Conservation (phyloP, 2,113 vertebrate genomes). For the Tragelaphus scriptus region DNA sequence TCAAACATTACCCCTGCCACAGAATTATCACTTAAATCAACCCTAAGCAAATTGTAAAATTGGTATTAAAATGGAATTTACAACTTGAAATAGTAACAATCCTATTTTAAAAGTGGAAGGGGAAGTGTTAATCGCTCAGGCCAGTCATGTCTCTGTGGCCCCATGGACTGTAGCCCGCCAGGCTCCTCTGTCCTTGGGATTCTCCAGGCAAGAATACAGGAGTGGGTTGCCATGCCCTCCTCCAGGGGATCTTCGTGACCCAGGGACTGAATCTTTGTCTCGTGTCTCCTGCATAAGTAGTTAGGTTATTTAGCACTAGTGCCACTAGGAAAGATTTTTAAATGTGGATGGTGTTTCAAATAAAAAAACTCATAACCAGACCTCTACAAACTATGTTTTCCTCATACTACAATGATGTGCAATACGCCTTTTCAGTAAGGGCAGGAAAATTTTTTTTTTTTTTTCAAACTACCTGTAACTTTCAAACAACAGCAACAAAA, state of each 20-base stretch:
- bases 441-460: neutral
- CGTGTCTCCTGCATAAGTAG: neutral
- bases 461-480: neutral
- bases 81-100: neutral
- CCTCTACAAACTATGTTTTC: neutral
- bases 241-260: fast-evolving
- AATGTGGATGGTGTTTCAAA: neutral
- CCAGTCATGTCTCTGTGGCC: neutral
- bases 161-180: neutral
- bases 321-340: neutral
- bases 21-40: neutral
- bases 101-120: neutral
- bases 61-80: neutral
- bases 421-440: neutral
- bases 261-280: neutral
- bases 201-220: neutral
- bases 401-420: neutral
- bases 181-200: neutral
- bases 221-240: neutral
- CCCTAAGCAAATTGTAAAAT: neutral
- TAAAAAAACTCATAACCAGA: neutral
- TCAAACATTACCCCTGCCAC: fast-evolving
- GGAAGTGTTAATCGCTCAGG: neutral
- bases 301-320: neutral
- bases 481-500: neutral